phyloP scores from a whole-genome alignment of 2,113 vertebrate genomes.

The Argyrosomus japonicus region DNA sequence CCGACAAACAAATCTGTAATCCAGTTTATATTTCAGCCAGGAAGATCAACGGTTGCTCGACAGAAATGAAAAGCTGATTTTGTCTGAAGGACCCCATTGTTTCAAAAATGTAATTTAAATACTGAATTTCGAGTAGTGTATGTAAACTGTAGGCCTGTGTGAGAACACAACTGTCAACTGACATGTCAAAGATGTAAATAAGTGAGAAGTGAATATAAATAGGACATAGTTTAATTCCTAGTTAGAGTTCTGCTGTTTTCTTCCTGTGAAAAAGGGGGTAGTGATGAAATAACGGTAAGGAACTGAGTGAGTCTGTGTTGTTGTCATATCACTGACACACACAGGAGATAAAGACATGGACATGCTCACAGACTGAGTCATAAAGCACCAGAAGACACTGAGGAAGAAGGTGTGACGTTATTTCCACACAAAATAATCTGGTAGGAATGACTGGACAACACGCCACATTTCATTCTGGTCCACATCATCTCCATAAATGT shows the following conservation, averaged over 20 bases:
- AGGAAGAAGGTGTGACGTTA: conserved; percentile 65
- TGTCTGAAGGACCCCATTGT: no score
- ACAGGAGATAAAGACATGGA: conserved; percentile 21
- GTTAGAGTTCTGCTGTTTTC: conserved; percentile 9
- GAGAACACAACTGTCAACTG: background rate
- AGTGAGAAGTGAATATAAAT: conserved; percentile 10
- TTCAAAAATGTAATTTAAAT: no score
- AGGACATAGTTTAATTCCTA: background rate
- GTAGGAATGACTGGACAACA: conserved; percentile 22
- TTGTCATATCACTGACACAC: background rate
- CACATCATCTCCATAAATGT: background rate
- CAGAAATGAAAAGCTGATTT: no score
- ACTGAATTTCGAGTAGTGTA: no score
- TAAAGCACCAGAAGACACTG: conserved; percentile 38
- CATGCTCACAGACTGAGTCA: conserved; percentile 62
- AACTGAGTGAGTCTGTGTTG: no score
- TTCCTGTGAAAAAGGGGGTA: background rate
- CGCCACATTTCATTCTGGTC: background rate
- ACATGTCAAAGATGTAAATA: background rate
- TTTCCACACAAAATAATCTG: conserved; percentile 46
- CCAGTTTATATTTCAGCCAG: no score
- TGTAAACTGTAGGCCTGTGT: no score
- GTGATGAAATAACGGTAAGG: background rate
- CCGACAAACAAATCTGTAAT: no score
- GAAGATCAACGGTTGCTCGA: no score